phyloP scores from a whole-genome alignment of 2,888 invertebrate species.

The Chrysolina americana region DNA sequence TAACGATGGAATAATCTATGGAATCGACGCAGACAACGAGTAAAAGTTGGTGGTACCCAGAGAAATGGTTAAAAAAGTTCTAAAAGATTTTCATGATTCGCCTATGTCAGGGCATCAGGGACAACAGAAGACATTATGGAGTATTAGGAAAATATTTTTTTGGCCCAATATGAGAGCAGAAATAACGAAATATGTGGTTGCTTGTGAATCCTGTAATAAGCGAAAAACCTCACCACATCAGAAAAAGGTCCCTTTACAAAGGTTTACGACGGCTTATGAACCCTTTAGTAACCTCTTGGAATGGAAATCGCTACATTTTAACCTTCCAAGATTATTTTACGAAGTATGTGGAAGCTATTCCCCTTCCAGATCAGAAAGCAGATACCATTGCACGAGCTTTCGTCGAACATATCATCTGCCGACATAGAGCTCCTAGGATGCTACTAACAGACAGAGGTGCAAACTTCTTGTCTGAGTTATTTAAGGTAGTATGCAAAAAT shows the following conservation, averaged over 20 bases:
- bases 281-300: too few species aligned
- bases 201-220: conserved; percentile 55
- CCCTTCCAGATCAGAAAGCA: too few species aligned
- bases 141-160: conserved; percentile 50
- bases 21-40: conserved; percentile 13
- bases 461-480: not conserved
- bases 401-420: too few species aligned
- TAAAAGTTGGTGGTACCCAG: conserved; percentile 34
- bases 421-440: too few species aligned
- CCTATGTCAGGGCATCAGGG: conserved; percentile 52
- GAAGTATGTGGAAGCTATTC: too few species aligned
- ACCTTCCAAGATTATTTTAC: too few species aligned
- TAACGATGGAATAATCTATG: conserved; percentile 30
- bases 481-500: conserved; percentile 31
- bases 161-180: conserved; percentile 42
- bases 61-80: conserved; percentile 11
- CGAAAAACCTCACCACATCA: conserved; percentile 50
- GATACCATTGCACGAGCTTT: too few species aligned
- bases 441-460: too few species aligned
- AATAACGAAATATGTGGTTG: conserved; percentile 52
- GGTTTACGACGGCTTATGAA: conserved; percentile 51
- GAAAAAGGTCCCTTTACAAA: too few species aligned
- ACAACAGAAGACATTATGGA: conserved; percentile 51
- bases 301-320: too few species aligned
- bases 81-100: not conserved